These are phyloP conservation scores for Prionace glauca DNA, from an alignment of 2,797 vertebrate genomes.

Conservation along the genomic window DNA sequence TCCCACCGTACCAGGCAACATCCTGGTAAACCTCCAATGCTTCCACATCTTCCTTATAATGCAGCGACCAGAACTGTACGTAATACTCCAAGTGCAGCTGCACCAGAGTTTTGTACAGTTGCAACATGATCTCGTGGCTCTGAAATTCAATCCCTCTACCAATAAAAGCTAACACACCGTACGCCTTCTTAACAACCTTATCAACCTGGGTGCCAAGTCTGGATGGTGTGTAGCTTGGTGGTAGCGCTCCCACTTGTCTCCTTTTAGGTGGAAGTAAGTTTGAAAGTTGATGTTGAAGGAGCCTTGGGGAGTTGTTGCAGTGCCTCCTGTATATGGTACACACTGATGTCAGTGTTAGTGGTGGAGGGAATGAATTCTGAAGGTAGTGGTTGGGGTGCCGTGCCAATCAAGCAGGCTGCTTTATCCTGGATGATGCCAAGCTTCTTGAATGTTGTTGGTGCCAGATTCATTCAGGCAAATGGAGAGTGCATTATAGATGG, in stretches of 20 bases:
- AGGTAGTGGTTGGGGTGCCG: not conserved
- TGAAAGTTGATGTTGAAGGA: too few species aligned
- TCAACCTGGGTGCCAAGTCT: not conserved
- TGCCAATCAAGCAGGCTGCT: not conserved
- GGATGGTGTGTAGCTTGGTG: not conserved
- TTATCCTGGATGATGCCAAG: not conserved
- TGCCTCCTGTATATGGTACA: not conserved
- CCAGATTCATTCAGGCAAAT: not conserved
- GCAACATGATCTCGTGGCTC: too few species aligned
- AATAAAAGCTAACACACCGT: too few species aligned
- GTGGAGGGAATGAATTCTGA: not conserved
- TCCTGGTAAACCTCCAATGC: too few species aligned
- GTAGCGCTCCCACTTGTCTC: not conserved
- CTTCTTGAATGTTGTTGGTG: not conserved
- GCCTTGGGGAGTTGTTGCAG: not conserved
- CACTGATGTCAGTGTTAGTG: not conserved
- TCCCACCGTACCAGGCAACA: too few species aligned
- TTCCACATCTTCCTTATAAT: too few species aligned
- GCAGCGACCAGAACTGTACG: too few species aligned
- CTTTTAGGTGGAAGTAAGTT: not conserved
- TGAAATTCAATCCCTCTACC: too few species aligned
- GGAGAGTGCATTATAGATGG: not conserved
- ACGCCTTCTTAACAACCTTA: too few species aligned
- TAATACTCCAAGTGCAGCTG: too few species aligned
- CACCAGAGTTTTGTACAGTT: too few species aligned